Conservation (phyloP, 1,140 invertebrate genomes). For the Drosophila arawakana region DNA sequence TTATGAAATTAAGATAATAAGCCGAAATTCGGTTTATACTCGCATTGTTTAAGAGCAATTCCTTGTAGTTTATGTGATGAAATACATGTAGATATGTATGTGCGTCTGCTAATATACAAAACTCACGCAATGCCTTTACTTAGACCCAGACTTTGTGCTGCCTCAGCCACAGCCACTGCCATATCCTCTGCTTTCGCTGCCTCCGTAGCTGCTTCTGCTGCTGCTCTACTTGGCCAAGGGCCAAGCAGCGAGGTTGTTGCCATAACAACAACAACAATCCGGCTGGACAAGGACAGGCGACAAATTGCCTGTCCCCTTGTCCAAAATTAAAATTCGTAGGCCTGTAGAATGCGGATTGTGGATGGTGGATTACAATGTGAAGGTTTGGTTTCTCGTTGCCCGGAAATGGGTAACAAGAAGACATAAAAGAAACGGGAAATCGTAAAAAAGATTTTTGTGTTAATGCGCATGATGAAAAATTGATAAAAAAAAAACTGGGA, state of each 20-base stretch:
- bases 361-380: conserved; percentile 30
- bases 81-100: conserved; percentile 26
- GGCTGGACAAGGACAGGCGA: conserved; percentile 40
- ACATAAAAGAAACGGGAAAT: conserved; percentile 52
- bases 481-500: conserved; percentile 31
- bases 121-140: conserved; percentile 67
- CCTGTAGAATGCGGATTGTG: conserved; percentile 44
- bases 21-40: conserved; percentile 8
- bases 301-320: conserved; percentile 68
- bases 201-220: background rate
- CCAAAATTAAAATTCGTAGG: conserved; percentile 84
- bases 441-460: conserved; percentile 65
- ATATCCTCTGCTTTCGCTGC: conserved; percentile 17
- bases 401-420: conserved; percentile 43
- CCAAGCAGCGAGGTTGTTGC: conserved; percentile 30
- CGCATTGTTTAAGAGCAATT: conserved; percentile 47
- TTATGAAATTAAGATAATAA: conserved; percentile 9
- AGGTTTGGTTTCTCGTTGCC: conserved; percentile 3
- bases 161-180: conserved; percentile 26
- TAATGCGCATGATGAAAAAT: conserved; percentile 57
- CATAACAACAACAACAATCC: background rate
- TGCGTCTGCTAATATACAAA: conserved; percentile 62
- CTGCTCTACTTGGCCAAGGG: conserved; percentile 24
- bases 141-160: conserved; percentile 76
- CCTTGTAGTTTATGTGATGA: conserved; percentile 14